A percentile compares a stretch with the other conserved stretches of the same genome.
These are phyloP conservation scores for Nothobranchius kuhntae DNA, from an alignment of 2,113 vertebrate species.

Conservation along the genomic window DNA sequence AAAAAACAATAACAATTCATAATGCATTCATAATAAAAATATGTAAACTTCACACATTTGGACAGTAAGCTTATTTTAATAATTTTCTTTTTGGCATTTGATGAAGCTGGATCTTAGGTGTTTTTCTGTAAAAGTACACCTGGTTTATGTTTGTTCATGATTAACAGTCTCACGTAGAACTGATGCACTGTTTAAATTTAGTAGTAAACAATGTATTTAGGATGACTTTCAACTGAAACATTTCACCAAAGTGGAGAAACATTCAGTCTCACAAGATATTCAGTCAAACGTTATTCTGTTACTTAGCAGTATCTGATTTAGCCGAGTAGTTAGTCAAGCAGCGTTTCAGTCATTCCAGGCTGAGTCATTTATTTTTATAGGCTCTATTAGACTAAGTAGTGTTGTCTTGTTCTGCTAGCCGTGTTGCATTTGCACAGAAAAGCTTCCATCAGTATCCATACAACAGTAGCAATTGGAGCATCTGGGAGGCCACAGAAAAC, in stretches of 20 bases:
- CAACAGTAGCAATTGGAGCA: conserved; percentile 74
- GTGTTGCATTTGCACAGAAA: conserved; percentile 65
- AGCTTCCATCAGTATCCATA: conserved; percentile 81
- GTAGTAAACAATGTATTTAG: background rate
- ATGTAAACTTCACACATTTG: too few species aligned
- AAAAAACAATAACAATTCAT: too few species aligned
- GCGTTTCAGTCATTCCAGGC: conserved; percentile 41
- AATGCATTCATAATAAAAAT: too few species aligned
- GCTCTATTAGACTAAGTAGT: conserved; percentile 65
- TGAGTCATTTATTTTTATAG: conserved; percentile 52
- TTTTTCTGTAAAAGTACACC: too few species aligned
- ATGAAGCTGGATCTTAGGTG: too few species aligned
- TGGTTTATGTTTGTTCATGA: too few species aligned
- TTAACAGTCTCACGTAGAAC: too few species aligned
- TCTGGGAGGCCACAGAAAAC: conserved; percentile 74
- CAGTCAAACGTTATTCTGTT: conserved; percentile 18
- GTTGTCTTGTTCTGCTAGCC: conserved; percentile 50
- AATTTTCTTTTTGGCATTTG: too few species aligned
- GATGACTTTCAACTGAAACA: background rate
- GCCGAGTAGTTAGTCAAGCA: conserved; percentile 41
- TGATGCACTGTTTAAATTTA: too few species aligned
- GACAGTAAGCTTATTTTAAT: too few species aligned
- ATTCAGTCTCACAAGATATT: conserved; percentile 10
- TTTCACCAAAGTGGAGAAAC: background rate
- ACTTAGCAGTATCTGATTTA: conserved; percentile 32